Conservation (phyloP, 1,140 invertebrate species). For the Oscheius sp. region DNA sequence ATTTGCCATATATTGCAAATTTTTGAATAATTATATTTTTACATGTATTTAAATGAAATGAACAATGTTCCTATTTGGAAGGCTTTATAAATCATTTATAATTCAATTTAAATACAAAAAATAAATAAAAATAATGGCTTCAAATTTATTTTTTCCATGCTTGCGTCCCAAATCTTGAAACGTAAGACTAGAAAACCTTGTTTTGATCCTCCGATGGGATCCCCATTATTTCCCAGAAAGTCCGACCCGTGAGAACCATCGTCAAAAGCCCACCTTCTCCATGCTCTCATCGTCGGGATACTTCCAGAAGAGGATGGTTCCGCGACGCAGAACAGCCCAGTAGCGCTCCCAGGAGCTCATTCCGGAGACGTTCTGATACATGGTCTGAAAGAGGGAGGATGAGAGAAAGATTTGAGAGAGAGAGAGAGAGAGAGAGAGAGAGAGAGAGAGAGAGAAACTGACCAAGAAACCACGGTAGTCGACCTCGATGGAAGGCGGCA, state of each 20-base stretch:
- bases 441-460: neutral
- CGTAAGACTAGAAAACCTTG: neutral
- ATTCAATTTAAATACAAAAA: neutral
- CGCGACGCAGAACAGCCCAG: constrained; percentile 32
- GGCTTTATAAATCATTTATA: neutral
- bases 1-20: no score
- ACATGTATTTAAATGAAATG: no score
- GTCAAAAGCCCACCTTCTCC: no score
- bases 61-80: no score
- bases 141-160: neutral
- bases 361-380: constrained; percentile 16
- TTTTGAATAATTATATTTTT: no score
- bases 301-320: constrained; percentile 30
- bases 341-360: constrained; percentile 30
- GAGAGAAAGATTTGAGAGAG: neutral
- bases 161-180: neutral
- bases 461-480: constrained; percentile 31
- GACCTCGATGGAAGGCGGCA: constrained; percentile 23
- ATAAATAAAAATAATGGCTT: neutral
- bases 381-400: constrained; percentile 17
- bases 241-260: no score
- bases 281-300: constrained; percentile 30
- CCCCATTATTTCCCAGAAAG: no score
- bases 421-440: constrained; percentile 13
- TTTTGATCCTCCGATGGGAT: no score